Percentiles rank a stretch among this genome's conserved stretches.
phyloP scores from a whole-genome alignment of 2,888 invertebrate species.

The Coelogynopora nodosa region DNA sequence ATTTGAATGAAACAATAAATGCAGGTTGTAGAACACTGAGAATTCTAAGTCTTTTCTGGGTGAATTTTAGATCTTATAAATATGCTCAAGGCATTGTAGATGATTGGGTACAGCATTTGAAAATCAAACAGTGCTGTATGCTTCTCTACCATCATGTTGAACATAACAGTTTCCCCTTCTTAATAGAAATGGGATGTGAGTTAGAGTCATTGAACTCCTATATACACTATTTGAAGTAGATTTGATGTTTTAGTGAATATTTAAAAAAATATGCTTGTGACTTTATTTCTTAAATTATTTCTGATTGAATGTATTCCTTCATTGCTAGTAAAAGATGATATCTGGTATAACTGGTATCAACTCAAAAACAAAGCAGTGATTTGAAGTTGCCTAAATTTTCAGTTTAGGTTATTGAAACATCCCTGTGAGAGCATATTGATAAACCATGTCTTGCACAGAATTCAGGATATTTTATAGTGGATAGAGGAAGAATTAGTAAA shows the following conservation, averaged over 20 bases:
- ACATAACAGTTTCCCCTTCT: neutral
- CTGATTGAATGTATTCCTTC: neutral
- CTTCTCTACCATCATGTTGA: neutral
- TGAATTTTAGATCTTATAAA: neutral
- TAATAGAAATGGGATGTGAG: neutral
- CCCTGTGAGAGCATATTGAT: too few species aligned
- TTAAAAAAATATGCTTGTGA: neutral
- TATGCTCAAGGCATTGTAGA: neutral
- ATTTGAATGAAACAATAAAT: neutral
- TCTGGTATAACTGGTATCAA: too few species aligned
- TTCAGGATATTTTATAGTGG: too few species aligned
- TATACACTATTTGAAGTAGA: neutral
- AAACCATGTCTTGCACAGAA: too few species aligned
- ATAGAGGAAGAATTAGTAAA: too few species aligned
- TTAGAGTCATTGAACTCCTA: neutral
- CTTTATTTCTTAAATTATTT: too few species aligned
- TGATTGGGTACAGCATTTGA: neutral
- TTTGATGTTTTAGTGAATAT: neutral
- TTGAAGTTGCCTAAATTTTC: too few species aligned
- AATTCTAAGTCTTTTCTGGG: neutral
- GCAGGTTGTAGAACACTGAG: neutral
- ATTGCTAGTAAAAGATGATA: neutral
- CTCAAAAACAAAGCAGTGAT: too few species aligned
- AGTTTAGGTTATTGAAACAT: too few species aligned
- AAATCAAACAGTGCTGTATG: neutral